Evolutionary conservation across 1,140 invertebrate genomes (phyloP).

Genomic region (Tachypleus tridentatus): DNA sequence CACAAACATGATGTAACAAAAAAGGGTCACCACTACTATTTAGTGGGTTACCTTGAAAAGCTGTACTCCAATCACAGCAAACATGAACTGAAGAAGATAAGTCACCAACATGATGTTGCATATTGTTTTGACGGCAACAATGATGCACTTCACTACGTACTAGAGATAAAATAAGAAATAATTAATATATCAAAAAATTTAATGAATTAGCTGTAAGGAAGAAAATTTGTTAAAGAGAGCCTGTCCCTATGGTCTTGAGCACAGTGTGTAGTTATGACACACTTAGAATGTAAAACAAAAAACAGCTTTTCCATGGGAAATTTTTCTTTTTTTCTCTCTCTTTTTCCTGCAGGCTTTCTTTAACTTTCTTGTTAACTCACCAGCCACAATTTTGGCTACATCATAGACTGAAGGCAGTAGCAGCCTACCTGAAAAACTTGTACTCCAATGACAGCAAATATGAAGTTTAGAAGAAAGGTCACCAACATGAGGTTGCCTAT

Average conservation of each 20-base stretch:
- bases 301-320: too few relatives aligned
- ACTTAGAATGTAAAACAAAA: not conserved
- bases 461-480: slow-evolving; percentile 97
- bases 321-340: too few relatives aligned
- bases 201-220: too few relatives aligned
- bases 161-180: slow-evolving; percentile 18
- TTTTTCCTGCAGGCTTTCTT: not conserved
- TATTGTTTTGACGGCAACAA: slow-evolving; percentile 97
- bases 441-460: slow-evolving; percentile 99
- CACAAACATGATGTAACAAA: not conserved
- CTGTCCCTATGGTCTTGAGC: too few relatives aligned
- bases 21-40: not conserved
- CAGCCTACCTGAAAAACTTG: slow-evolving; percentile 87
- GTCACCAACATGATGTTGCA: slow-evolving; percentile 92
- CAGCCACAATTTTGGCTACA: too few relatives aligned
- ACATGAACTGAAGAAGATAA: slow-evolving; percentile 99
- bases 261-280: slow-evolving; percentile 1
- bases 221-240: too few relatives aligned
- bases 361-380: not conserved
- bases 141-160: slow-evolving; percentile 98
- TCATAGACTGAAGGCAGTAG: too few relatives aligned
- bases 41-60: slow-evolving; percentile 83
- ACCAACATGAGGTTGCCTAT: slow-evolving; percentile 99
- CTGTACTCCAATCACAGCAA: slow-evolving; percentile 99
- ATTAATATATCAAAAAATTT: too few relatives aligned